Evolutionary conservation across 2,888 invertebrate species (phyloP), one percentile per base, ranked within the genome.

Genomic region (Cynaeus angustus): DNA sequence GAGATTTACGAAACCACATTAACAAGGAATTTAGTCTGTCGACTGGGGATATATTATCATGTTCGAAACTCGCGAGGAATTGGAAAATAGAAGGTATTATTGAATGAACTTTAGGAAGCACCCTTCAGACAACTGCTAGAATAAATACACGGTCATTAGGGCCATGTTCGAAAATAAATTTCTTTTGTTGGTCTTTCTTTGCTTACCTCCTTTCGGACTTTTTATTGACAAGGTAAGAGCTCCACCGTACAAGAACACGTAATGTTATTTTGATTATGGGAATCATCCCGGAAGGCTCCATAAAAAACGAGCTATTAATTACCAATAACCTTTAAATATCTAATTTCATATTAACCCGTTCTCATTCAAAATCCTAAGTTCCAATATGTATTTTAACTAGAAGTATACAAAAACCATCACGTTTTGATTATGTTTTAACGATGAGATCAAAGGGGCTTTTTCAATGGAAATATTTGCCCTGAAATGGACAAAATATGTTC

Each of bases 231-330:
- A 45, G 56, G 43, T 21, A 43, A 28, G 43, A 56, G 56, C 59
- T 45, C 6, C 9, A 26, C 21, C 21, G 52, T 52, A 12, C n/a
- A 21, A 16, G 16, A 46, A 59, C 13, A 33, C 8, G 13, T 59
- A 59, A 59, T 59, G 59, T 3, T 14, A 59, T 59, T 59, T 46
- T 59, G 45, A 59, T 59, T 59, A 59, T n/a, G n/a, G n/a, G n/a
- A n/a, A n/a, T 59, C n/a, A 8, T 33, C 41, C 10, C 7, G 10
- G 6, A 41, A 41, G 13, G 3, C 10, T 6, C 3, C 41, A 12
- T 6, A 41, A 41, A 10, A 41, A 10, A n/a, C 41, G 1, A 12
- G 21, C 21, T 3, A 21, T 21, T 21, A 21, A 21, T 21, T 4
- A 21, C 4, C 21, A 21, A 21, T 21, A 21, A 21, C 21, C n/a